Evolutionary conservation across 1,140 invertebrate species (phyloP).

Genomic region (Aphaenogaster rudis): DNA sequence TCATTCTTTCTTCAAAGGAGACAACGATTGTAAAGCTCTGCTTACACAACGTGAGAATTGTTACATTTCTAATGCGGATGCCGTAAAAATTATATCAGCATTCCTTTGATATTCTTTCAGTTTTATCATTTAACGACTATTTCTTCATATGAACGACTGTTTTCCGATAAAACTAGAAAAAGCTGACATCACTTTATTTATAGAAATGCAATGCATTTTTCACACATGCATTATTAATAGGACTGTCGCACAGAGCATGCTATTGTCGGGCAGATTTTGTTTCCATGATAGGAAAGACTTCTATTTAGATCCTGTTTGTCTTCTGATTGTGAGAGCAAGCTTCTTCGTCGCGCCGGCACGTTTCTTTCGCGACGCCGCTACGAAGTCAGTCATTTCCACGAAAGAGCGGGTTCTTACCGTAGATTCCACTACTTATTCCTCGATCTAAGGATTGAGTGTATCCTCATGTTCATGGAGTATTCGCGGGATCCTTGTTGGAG

Average conservation of each 20-base stretch:
- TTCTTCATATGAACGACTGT: background rate
- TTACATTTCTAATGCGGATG: constrained; percentile 25
- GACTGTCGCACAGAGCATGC: constrained; percentile 31
- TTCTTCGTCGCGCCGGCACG: constrained; percentile 38
- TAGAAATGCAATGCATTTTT: constrained; percentile 43
- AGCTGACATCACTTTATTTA: constrained; percentile 17
- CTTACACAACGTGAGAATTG: constrained; percentile 35
- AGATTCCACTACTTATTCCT: constrained; percentile 58
- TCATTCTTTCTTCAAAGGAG: background rate
- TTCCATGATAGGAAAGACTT: constrained; percentile 21
- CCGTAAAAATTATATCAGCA: constrained; percentile 13
- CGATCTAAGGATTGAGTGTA: background rate
- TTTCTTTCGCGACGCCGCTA: constrained; percentile 56
- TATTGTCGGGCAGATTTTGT: constrained; percentile 32
- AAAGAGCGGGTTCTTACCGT: constrained; percentile 64
- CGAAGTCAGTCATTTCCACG: constrained; percentile 62
- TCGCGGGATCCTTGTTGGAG: constrained; percentile 53
- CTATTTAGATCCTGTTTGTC: constrained; percentile 63
- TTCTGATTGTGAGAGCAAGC: background rate
- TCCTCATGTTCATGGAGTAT: constrained; percentile 75
- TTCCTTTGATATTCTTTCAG: background rate
- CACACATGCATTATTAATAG: constrained; percentile 70
- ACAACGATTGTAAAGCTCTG: background rate
- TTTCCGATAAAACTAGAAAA: background rate
- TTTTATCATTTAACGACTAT: constrained; percentile 26